Percentiles rank a stretch among this genome's conserved stretches.
These are phyloP conservation scores for Natrix natrix DNA, from an alignment of 2,797 vertebrate genomes.

Conservation along the genomic window DNA sequence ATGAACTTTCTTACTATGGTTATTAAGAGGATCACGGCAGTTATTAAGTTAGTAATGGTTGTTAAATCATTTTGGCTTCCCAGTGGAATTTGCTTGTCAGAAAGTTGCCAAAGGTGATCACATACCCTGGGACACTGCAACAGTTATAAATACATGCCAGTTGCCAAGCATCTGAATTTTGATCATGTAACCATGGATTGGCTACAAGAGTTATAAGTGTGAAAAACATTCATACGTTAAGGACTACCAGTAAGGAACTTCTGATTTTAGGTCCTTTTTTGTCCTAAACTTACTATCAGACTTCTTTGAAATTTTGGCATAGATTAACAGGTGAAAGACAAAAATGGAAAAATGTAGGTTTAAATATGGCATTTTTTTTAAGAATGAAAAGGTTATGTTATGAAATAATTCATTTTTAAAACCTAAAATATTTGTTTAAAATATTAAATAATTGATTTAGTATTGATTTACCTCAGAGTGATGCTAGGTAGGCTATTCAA, in stretches of 20 bases:
- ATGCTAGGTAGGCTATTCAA: neutral
- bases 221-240: too few relatives aligned
- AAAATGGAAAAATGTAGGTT: neutral
- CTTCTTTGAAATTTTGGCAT: neutral
- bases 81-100: too few relatives aligned
- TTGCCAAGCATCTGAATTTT: too few relatives aligned
- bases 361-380: neutral
- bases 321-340: neutral
- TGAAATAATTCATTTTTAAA: neutral
- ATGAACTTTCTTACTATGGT: too few relatives aligned
- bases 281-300: neutral
- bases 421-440: neutral
- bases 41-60: too few relatives aligned
- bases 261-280: neutral
- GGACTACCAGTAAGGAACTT: neutral
- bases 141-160: too few relatives aligned
- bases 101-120: too few relatives aligned
- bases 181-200: too few relatives aligned
- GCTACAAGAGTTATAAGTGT: too few relatives aligned
- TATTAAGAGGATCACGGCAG: too few relatives aligned
- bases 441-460: neutral
- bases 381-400: neutral
- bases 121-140: too few relatives aligned
- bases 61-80: too few relatives aligned
- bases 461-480: neutral